These are phyloP conservation scores for Drosophila pseudoobscura DNA, from an alignment of 1,140 invertebrate genomes.

Conservation along the genomic window DNA sequence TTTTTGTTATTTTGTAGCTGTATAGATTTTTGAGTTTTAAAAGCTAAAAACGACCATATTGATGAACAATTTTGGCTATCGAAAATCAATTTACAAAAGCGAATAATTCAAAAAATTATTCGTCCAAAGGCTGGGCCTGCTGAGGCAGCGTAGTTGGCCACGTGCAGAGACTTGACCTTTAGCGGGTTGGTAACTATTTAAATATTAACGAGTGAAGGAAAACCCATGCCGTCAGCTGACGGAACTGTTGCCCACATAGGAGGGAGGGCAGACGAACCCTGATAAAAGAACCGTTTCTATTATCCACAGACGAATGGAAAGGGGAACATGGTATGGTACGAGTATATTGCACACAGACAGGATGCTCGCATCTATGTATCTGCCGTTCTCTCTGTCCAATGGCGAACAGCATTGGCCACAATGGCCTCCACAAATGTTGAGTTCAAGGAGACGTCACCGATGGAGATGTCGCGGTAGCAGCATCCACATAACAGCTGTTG, in stretches of 20 bases:
- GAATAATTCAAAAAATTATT: not conserved
- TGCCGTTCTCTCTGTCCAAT: conserved; percentile 27
- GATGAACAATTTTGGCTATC: too few relatives aligned
- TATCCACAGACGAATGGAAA: conserved; percentile 19
- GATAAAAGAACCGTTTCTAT: not conserved
- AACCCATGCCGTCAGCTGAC: conserved; percentile 7
- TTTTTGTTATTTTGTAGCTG: too few relatives aligned
- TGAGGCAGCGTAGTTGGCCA: not conserved
- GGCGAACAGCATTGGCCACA: too few relatives aligned
- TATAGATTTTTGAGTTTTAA: too few relatives aligned
- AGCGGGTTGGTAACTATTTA: conserved; percentile 43
- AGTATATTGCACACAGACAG: not conserved
- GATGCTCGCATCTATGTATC: conserved; percentile 1
- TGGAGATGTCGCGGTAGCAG: conserved; percentile 53
- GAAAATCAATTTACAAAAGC: not conserved
- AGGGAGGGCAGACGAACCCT: not conserved
- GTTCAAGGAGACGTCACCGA: conserved; percentile 79
- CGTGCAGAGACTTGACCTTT: conserved; percentile 42
- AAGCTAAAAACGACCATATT: too few relatives aligned
- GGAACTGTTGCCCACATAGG: conserved; percentile 52
- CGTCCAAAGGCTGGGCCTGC: too few relatives aligned
- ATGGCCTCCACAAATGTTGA: conserved; percentile 76
- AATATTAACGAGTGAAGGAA: conserved; percentile 10
- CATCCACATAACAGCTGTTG: conserved; percentile 61
- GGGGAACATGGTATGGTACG: conserved; percentile 14